Conservation (phyloP, 2,888 invertebrate species). For the Lamellibrachia satsuma region DNA sequence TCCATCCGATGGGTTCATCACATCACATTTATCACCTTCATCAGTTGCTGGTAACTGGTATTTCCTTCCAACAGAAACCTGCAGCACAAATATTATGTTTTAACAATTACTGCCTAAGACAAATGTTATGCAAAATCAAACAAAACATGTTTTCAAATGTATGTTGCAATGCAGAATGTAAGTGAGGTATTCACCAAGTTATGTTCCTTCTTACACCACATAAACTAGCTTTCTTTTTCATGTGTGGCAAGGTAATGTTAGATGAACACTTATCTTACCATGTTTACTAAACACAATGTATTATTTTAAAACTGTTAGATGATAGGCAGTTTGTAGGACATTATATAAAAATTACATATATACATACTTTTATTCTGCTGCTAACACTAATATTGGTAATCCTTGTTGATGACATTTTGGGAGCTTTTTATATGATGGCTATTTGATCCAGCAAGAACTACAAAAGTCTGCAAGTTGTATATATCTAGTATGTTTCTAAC, state of each 20-base stretch:
- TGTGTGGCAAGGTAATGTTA: too few species aligned
- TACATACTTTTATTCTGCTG: too few species aligned
- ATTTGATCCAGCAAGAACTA: not conserved
- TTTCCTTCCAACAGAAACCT: not conserved
- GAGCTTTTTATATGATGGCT: not conserved
- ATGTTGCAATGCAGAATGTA: too few species aligned
- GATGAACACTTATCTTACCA: too few species aligned
- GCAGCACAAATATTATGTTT: not conserved
- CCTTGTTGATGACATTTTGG: not conserved
- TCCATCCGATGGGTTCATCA: slow-evolving; percentile 14
- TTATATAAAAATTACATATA: too few species aligned
- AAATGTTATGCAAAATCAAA: not conserved
- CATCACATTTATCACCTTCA: not conserved
- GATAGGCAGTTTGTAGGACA: too few species aligned
- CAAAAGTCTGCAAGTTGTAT: not conserved
- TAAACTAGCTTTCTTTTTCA: too few species aligned
- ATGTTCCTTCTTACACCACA: too few species aligned
- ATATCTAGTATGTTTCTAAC: not conserved
- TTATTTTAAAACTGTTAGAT: too few species aligned
- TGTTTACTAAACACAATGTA: too few species aligned
- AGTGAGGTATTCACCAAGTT: too few species aligned
- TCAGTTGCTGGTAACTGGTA: not conserved
- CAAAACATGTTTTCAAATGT: not conserved
- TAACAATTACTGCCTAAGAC: not conserved
- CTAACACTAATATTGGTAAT: not conserved